A percentile compares a stretch with the other conserved stretches of the same genome.
These are phyloP conservation scores for Oryzias celebensis DNA, from an alignment of 2,113 vertebrate species.

Conservation along the genomic window DNA sequence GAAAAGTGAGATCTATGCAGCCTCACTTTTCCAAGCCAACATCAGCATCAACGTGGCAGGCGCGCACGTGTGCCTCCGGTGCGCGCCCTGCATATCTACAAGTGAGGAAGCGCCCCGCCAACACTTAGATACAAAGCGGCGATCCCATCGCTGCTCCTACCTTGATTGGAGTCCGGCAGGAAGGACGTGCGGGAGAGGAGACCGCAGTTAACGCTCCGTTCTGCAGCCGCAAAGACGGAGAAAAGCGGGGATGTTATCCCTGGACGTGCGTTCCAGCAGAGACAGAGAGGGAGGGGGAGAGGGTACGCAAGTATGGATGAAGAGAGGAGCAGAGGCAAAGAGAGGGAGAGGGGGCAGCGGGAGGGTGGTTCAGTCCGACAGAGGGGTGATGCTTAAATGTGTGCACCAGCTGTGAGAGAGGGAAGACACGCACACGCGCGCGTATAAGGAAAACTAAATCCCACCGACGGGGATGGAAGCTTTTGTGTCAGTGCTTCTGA, in stretches of 20 bases:
- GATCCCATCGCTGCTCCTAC: constrained; percentile 34
- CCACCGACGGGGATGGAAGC: neutral
- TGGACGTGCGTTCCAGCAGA: constrained; percentile 61
- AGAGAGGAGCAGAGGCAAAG: constrained; percentile 13
- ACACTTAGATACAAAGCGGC: constrained; percentile 1
- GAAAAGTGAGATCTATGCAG: too few species aligned
- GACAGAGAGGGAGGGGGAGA: constrained; percentile 35
- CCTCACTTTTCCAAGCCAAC: too few species aligned
- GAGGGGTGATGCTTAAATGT: constrained; percentile 36
- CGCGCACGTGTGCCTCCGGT: constrained; percentile 15
- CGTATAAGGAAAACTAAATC: neutral
- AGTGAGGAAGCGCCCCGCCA: constrained; percentile 12
- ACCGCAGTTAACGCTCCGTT: constrained; percentile 48
- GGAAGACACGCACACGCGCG: constrained; percentile 23
- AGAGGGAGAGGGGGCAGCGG: constrained; percentile 12
- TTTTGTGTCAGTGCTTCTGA: constrained; percentile 2
- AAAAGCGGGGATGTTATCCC: constrained; percentile 51
- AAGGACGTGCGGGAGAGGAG: neutral
- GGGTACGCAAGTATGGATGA: constrained; percentile 7
- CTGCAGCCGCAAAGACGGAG: constrained; percentile 49
- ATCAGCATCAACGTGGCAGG: constrained; percentile 10
- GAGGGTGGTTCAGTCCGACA: constrained; percentile 11
- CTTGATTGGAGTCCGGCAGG: constrained; percentile 31
- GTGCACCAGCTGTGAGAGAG: constrained; percentile 40
- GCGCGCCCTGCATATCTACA: constrained; percentile 32